Base-by-base conservation (phyloP, 2,888 invertebrate species). In the Andrena hattorfiana region DNA sequence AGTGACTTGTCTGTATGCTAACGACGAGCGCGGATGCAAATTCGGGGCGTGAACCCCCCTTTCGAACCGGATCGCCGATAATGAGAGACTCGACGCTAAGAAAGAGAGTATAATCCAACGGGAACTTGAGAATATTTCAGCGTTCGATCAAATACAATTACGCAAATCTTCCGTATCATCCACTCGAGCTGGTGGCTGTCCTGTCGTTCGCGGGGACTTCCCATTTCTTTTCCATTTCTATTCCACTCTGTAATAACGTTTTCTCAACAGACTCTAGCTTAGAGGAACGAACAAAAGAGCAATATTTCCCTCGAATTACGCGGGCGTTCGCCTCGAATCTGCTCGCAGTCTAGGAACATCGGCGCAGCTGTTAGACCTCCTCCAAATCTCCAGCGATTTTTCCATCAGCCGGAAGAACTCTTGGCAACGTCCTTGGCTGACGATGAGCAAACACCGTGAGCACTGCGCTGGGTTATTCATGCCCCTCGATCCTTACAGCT, bases 1-100 rank as follows among this genome's bases (percentile, higher is more conserved):
- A 48, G 74, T 88, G 88, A 88, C 84, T 89, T 84, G 84, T 77
- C 68, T 87, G 85, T 84, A 89, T 91, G 91, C 91, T 91, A 90
- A 90, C 87, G 87, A 87, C 81, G 70, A 82, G 48, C 64, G 84
- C 79, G 86, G 83, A 90, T 91, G 90, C 88, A 89, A 91, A 79
- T 87, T 82, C 81, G 77, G 86, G 83, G 86, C 88, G 86, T 86
- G 86, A 88, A 85, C 23, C 76, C 20, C 48, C 23, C 28, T n/a
- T 62, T 48, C 16, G 28, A 28, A 62, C 5, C 35, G 6, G n/a
- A n/a, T 32, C 30, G 48, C 23, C 4, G 4, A 26, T 26, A 26
- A 56, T 3, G 4, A 23, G 8, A 23, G 56, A 26, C 23, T 13
- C 56, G 56, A 0, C 56, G 56, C 3, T 23, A 56, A 56, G 56